A percentile compares a stretch with the other conserved stretches of the same genome.
Conservation (phyloP, 1,140 invertebrate species). For the Rhyacophila brunnea region DNA sequence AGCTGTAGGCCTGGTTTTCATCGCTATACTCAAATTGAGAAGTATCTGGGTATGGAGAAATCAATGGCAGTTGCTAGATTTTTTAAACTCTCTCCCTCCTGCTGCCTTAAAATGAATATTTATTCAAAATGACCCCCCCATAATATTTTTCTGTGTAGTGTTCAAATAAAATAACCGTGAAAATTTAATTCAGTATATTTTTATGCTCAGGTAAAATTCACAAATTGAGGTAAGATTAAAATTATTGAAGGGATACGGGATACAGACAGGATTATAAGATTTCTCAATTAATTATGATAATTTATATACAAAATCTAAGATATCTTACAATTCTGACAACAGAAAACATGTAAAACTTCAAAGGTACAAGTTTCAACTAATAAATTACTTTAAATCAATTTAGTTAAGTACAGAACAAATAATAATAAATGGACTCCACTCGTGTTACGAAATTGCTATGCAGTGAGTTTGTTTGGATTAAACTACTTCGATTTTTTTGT, state of each 20-base stretch:
- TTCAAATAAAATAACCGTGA: constrained; percentile 12
- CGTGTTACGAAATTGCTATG: neutral
- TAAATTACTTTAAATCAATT: neutral
- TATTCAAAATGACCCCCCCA: neutral
- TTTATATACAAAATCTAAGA: constrained; percentile 11
- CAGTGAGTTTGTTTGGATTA: too few species aligned
- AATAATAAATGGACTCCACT: neutral
- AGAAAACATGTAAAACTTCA: neutral
- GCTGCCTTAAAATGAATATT: neutral
- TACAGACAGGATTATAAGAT: constrained; percentile 4
- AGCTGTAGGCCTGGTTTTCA: too few species aligned
- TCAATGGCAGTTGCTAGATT: neutral
- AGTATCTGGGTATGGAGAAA: neutral
- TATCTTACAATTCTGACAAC: constrained; percentile 10
- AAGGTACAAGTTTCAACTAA: neutral
- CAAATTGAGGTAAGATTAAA: constrained; percentile 15
- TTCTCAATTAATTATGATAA: neutral
- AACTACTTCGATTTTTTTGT: too few species aligned
- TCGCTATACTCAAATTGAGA: too few species aligned
- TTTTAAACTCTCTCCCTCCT: neutral
- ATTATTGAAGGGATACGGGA: neutral
- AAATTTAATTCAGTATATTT: constrained; percentile 18
- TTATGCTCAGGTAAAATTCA: constrained; percentile 13
- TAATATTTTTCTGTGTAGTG: too few species aligned
- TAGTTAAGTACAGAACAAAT: neutral